phyloP scores from a whole-genome alignment of 2,888 invertebrate genomes.

The Neoitamus cyanurus region DNA sequence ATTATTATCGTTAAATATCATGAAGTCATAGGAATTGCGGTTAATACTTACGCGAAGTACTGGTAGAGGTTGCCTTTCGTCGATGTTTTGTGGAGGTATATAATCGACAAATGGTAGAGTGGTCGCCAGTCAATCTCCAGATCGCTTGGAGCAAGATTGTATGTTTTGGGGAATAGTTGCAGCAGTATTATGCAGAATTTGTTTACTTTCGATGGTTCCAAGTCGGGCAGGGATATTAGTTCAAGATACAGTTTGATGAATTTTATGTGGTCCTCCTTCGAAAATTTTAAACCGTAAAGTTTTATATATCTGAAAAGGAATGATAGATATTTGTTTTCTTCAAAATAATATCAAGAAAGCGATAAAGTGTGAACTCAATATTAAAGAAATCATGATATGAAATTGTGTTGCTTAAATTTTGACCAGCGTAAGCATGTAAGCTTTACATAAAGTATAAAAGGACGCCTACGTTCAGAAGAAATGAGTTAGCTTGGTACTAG shows the following conservation, averaged over 20 bases:
- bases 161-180: slow-evolving; percentile 71
- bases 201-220: slow-evolving; percentile 80
- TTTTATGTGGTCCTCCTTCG: slow-evolving; percentile 88
- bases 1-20: slow-evolving; percentile 2
- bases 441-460: too few relatives aligned
- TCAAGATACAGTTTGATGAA: slow-evolving; percentile 84
- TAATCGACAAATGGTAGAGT: slow-evolving; percentile 69
- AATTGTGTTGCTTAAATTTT: too few relatives aligned
- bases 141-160: slow-evolving; percentile 81
- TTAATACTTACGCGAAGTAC: slow-evolving; percentile 52
- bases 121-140: slow-evolving; percentile 87
- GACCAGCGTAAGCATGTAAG: too few relatives aligned
- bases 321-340: too few relatives aligned
- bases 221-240: slow-evolving; percentile 78
- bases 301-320: slow-evolving; percentile 78
- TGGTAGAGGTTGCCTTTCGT: slow-evolving; percentile 54
- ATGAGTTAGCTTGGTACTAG: too few relatives aligned
- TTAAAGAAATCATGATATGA: too few relatives aligned
- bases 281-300: slow-evolving; percentile 87
- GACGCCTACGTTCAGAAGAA: too few relatives aligned
- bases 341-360: too few relatives aligned
- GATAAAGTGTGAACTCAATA: too few relatives aligned
- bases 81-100: slow-evolving; percentile 53
- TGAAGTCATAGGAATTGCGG: not conserved
- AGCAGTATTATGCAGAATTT: slow-evolving; percentile 62